Percentiles rank a stretch among this genome's conserved stretches.
phyloP scores from a whole-genome alignment of 2,113 vertebrate genomes.

The Hydrolagus affinis region DNA sequence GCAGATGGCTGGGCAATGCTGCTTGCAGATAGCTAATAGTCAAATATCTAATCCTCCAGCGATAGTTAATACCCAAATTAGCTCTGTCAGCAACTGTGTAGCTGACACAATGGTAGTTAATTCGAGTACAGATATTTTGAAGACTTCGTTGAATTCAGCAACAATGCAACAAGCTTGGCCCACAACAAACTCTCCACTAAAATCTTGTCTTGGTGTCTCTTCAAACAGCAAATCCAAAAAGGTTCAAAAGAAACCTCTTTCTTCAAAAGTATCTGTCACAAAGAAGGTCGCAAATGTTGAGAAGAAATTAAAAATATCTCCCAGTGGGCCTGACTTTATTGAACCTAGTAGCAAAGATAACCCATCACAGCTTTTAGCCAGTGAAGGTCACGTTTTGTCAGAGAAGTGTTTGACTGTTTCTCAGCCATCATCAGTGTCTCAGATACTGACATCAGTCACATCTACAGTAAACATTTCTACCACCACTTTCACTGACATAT shows the following conservation, averaged over 20 bases:
- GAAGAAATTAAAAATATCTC: slow-evolving; percentile 46
- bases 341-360: slow-evolving; percentile 29
- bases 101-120: slow-evolving; percentile 43
- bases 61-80: slow-evolving; percentile 32
- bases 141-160: slow-evolving; percentile 33
- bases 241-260: slow-evolving; percentile 60
- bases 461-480: background rate
- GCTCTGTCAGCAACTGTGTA: slow-evolving; percentile 43
- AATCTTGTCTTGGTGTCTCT: slow-evolving; percentile 41
- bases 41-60: slow-evolving; percentile 53
- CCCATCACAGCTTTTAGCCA: slow-evolving; percentile 24
- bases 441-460: background rate
- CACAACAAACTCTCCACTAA: slow-evolving; percentile 37
- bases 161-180: slow-evolving; percentile 36
- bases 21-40: slow-evolving; percentile 54
- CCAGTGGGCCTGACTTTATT: slow-evolving; percentile 41
- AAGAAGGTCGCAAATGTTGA: slow-evolving; percentile 42
- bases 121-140: slow-evolving; percentile 44
- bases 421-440: slow-evolving; percentile 22
- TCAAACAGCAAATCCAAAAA: slow-evolving; percentile 57
- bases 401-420: slow-evolving; percentile 35
- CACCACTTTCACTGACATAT: slow-evolving; percentile 41
- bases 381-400: background rate
- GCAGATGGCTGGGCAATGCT: slow-evolving; percentile 77
- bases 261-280: slow-evolving; percentile 53